phyloP scores from a whole-genome alignment of 2,797 vertebrate species.

The Sebastiscus albofasciatus region DNA sequence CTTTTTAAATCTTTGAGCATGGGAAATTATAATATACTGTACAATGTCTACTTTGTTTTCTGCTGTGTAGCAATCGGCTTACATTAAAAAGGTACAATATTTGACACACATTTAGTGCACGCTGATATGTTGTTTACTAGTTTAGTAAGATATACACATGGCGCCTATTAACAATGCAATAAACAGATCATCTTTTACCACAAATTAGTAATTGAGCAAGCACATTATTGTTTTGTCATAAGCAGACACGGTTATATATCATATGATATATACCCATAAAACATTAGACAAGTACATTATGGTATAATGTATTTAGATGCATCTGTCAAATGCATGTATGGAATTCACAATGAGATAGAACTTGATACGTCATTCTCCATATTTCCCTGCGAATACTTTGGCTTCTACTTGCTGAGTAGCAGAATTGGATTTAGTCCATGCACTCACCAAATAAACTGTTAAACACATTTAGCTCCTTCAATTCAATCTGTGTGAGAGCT shows the following conservation, averaged over 20 bases:
- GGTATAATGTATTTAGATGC: conserved; percentile 7
- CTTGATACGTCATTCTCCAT: conserved; percentile 12
- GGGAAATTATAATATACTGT: background rate
- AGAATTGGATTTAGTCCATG: conserved; percentile 72
- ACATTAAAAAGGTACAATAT: background rate
- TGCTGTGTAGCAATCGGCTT: background rate
- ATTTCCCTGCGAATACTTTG: conserved; percentile 40
- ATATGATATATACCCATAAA: background rate
- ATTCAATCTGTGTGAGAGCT: conserved; percentile 79
- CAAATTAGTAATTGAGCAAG: background rate
- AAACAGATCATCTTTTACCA: background rate
- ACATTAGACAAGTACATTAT: background rate
- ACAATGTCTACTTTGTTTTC: background rate
- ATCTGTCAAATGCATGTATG: background rate
- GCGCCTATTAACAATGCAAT: background rate
- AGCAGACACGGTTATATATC: background rate
- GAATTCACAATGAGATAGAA: conserved; percentile 3
- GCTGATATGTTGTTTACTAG: background rate
- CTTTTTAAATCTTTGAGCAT: background rate
- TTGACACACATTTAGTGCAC: background rate
- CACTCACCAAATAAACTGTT: conserved; percentile 73
- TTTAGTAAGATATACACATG: background rate
- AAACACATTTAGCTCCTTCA: conserved; percentile 72
- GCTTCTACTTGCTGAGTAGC: conserved; percentile 31
- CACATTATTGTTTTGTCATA: background rate